These are phyloP conservation scores for Priocnemis perturbator DNA, from an alignment of 2,888 invertebrate species.

Conservation along the genomic window DNA sequence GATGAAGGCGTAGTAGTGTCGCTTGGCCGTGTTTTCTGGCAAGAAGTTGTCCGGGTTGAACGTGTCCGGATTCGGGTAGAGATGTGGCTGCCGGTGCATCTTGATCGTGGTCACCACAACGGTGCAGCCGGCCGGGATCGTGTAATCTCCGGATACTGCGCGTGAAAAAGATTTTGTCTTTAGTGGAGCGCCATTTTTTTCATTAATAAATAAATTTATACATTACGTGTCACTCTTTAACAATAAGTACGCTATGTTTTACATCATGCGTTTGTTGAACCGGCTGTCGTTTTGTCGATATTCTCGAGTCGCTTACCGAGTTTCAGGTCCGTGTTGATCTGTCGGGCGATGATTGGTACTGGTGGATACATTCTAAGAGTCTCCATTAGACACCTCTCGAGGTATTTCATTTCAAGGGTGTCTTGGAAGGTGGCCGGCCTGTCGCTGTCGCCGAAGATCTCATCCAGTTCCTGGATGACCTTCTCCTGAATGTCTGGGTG, in stretches of 20 bases:
- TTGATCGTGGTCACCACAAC: constrained; percentile 82
- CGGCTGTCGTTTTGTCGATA: no score
- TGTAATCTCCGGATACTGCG: constrained; percentile 80
- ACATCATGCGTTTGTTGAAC: no score
- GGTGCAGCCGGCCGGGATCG: constrained; percentile 83
- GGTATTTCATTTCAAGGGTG: constrained; percentile 87
- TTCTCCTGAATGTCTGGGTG: constrained; percentile 87
- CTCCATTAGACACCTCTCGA: constrained; percentile 87
- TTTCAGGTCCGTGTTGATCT: constrained; percentile 83
- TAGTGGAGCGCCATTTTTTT: no score
- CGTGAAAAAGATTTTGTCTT: constrained; percentile 15
- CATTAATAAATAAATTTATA: no score
- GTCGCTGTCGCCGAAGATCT: constrained; percentile 87
- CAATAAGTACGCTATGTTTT: no score
- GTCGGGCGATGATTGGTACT: constrained; percentile 86
- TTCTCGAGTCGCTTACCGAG: constrained; percentile 76
- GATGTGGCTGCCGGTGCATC: constrained; percentile 81
- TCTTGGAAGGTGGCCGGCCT: constrained; percentile 86
- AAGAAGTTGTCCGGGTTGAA: constrained; percentile 89
- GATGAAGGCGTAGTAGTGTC: constrained; percentile 88
- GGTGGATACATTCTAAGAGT: constrained; percentile 87
- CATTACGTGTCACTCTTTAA: no score
- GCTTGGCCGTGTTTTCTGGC: constrained; percentile 84
- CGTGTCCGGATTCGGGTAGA: constrained; percentile 83
- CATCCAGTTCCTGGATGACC: constrained; percentile 84